Evolutionary conservation across 2,888 invertebrate species (phyloP), one percentile per base, ranked within the genome.

Genomic region (Chelonus formosanus): DNA sequence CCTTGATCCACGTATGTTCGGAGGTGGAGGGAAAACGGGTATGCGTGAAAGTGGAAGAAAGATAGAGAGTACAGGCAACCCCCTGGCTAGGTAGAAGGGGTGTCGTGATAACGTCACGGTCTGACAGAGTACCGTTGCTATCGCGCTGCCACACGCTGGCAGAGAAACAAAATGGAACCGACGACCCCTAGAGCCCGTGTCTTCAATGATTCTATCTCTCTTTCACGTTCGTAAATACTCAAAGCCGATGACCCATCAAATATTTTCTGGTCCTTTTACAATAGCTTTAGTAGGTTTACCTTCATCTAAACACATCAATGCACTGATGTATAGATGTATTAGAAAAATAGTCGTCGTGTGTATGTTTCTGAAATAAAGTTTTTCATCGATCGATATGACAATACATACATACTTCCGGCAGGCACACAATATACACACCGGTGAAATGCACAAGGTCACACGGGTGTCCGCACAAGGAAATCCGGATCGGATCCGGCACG

Each of bases 41-140:
- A 48, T 55, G 57, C 10, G 66, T 31, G 56, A 59, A 45, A 50
- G 58, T 50, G 20, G 6, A 57, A 48, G 48, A 53, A 62, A 57
- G 68, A 58, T 20, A 20, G 59, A 67, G 53, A 53, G 43, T 57
- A 62, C 72, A 68, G 70, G 71, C 70, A 71, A 77, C 79, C 75
- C 77, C 75, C 74, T 74, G 73, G 73, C 75, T 75, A 76, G 74
- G 77, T 75, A 80, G 82, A 80, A 82, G 81, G 84, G 82, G 81
- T 81, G 82, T 81, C 81, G 81, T 82, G 86, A 86, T 86, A 86
- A 86, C 85, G 86, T 86, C 86, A 86, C 83, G 85, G 76, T 85
- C 84, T 86, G 86, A 86, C 86, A 86, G 86, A 86, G 86, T 86
- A 85, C 85, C 83, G 81, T 83, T 82, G 85, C 86, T 86, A 86